A percentile compares a stretch with the other conserved stretches of the same genome.
Evolutionary conservation across 2,888 invertebrate species (phyloP).

Genomic region (Ditylenchus weischeri): DNA sequence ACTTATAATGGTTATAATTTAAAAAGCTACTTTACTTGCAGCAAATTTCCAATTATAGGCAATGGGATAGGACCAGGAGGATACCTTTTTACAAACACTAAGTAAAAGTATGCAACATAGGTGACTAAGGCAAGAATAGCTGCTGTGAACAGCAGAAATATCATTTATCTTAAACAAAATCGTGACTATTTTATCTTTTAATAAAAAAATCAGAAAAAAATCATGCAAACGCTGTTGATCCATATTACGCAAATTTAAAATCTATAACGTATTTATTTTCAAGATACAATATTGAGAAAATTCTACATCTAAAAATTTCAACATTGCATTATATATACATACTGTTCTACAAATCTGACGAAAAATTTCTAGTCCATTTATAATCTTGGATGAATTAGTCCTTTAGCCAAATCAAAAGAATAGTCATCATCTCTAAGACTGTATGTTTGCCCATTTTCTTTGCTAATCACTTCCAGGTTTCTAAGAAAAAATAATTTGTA

Average conservation of each 20-base stretch:
- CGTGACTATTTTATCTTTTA: no score
- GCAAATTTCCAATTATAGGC: constrained; percentile 5
- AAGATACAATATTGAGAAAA: no score
- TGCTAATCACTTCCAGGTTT: constrained; percentile 70
- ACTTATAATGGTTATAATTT: neutral
- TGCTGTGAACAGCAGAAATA: constrained; percentile 1
- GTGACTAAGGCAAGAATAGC: neutral
- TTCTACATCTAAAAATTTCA: no score
- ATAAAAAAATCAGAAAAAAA: no score
- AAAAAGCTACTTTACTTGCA: no score
- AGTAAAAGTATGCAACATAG: neutral
- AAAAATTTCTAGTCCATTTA: no score
- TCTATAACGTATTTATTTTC: neutral
- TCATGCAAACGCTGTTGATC: no score
- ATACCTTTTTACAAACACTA: neutral
- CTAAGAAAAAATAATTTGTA: no score
- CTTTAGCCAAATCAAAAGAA: constrained; percentile 87
- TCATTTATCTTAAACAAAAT: no score
- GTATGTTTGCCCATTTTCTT: constrained; percentile 62
- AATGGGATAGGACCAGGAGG: constrained; percentile 2
- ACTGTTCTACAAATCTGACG: no score
- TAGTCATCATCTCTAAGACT: constrained; percentile 90
- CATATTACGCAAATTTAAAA: neutral
- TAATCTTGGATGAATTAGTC: constrained; percentile 70
- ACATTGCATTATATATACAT: no score